Conservation (phyloP, 2,888 invertebrate species). For the Epinotia brunnichana region DNA sequence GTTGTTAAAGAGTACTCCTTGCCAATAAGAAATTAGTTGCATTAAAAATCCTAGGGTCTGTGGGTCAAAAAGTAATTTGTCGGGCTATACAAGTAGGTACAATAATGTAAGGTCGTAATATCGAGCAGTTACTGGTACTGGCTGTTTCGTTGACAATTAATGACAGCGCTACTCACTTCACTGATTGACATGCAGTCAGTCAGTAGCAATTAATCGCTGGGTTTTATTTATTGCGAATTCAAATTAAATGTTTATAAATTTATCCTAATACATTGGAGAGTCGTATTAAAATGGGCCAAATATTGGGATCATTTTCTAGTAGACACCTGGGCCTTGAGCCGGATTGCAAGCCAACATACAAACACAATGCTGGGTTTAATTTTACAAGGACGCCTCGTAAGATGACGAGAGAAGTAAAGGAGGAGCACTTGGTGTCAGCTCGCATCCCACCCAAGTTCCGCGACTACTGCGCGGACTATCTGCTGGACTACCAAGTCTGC, state of each 20-base stretch:
- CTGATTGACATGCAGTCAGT: neutral
- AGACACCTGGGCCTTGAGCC: conserved; percentile 62
- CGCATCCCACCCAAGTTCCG: conserved; percentile 86
- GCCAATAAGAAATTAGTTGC: too few relatives aligned
- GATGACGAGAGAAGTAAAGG: conserved; percentile 84
- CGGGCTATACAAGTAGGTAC: too few relatives aligned
- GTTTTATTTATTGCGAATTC: neutral
- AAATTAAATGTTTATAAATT: neutral
- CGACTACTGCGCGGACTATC: conserved; percentile 92
- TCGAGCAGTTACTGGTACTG: neutral
- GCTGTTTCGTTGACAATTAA: conserved; percentile 2
- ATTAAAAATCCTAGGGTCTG: too few relatives aligned
- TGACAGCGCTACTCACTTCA: neutral
- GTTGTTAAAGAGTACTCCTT: too few relatives aligned
- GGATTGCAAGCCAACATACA: conserved; percentile 85
- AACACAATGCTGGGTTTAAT: conserved; percentile 87
- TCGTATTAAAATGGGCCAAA: conserved; percentile 61
- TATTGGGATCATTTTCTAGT: conserved; percentile 59
- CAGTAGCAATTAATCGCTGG: neutral
- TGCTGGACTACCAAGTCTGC: conserved; percentile 87
- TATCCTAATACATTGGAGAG: neutral
- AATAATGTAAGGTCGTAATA: too few relatives aligned
- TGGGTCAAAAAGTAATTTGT: too few relatives aligned
- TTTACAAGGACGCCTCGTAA: conserved; percentile 87
- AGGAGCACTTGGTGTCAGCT: conserved; percentile 89